Percentiles rank a stretch among this genome's conserved stretches.
These are phyloP conservation scores for Papilio elwesi DNA, from an alignment of 2,888 invertebrate species.

Conservation along the genomic window DNA sequence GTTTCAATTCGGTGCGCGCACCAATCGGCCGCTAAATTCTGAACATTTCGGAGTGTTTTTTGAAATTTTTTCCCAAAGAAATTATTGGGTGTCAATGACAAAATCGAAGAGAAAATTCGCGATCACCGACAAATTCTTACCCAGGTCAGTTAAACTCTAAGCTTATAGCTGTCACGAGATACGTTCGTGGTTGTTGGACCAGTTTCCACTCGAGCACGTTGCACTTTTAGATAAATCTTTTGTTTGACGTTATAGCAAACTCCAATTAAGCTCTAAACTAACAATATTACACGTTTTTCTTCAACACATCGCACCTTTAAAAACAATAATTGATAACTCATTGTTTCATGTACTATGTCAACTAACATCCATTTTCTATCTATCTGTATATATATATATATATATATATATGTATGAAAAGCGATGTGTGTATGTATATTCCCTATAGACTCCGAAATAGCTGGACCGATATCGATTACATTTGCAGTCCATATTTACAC, in stretches of 20 bases:
- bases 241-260: not conserved
- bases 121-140: conserved; percentile 82
- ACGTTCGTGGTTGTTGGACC: conserved; percentile 28
- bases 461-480: too few relatives aligned
- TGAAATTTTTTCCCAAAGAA: conserved; percentile 56
- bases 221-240: conserved; percentile 13
- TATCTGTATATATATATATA: too few relatives aligned
- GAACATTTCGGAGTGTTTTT: conserved; percentile 66
- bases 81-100: conserved; percentile 83
- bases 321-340: too few relatives aligned
- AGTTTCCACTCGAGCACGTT: conserved; percentile 24
- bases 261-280: not conserved
- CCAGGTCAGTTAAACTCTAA: conserved; percentile 67
- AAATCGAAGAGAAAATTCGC: conserved; percentile 81
- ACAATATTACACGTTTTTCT: not conserved
- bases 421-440: too few relatives aligned
- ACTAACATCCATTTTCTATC: too few relatives aligned
- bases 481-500: too few relatives aligned
- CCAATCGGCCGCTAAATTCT: conserved; percentile 66
- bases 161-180: conserved; percentile 17
- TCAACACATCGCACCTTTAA: too few relatives aligned
- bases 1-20: conserved; percentile 57
- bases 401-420: too few relatives aligned
- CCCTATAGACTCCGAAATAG: too few relatives aligned
- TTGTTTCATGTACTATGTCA: too few relatives aligned